Evolutionary conservation across 2,113 vertebrate genomes (phyloP), one percentile per base, ranked within the genome.

Genomic region (Lamprologus callipterus): DNA sequence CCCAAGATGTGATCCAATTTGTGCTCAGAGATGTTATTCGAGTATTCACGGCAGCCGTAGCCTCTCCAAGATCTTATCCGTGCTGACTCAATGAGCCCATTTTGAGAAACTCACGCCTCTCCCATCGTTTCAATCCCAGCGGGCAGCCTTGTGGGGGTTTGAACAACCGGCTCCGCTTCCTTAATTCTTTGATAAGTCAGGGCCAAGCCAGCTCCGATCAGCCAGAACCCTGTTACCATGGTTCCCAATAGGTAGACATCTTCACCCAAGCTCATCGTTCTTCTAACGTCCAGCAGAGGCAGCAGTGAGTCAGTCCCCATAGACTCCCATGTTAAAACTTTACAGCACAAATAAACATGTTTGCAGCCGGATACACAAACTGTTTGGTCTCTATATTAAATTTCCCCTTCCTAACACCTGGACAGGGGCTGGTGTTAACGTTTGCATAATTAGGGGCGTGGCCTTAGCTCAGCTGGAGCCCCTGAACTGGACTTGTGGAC

Each of bases 11-110:
- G 0, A 45, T 45, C 42, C 42, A 14, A 0, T 45, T 0, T 45
- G 42, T 3, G 0, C 0, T 16, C 42, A 45, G 42, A 45, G 42
- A 4, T 7, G 1, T 45, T 16, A 0, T 45, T 45, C 13, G 3
- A 16, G 42, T 45, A 16, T 16, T 16, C 42, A 45, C 42, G 0
- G 13, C 42, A 16, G 2, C 42, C 0, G 13, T 45, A 16, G 6
- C 6, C 6, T 45, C 42, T 45, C 42, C 42, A 45, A 16, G 42
- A 45, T 45, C 42, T 45, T 45, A 0, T 45, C 6, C 6, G 0
- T 45, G 42, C 42, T 45, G 42, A 45, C 42, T 45, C 13, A 45
- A 4, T 16, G 42, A 16, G 13, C 42, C 42, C 42, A 45, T 45
- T 45, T 16, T 16, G 6, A 47, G 14, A 7, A 47, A 16, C 42